These are phyloP conservation scores for Drosophila lini DNA, from an alignment of 1,140 invertebrate species.

Conservation along the genomic window DNA sequence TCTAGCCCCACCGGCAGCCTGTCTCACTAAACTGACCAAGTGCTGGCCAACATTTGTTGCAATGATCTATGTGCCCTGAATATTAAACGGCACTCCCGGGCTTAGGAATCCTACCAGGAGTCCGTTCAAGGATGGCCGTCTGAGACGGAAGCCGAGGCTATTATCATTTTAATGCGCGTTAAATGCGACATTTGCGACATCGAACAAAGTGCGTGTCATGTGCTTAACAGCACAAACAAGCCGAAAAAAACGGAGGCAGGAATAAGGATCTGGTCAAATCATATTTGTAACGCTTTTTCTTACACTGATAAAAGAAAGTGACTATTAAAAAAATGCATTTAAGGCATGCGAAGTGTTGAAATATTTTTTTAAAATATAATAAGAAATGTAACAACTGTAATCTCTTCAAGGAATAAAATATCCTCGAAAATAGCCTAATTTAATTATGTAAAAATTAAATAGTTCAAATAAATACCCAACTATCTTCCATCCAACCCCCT, in stretches of 20 bases:
- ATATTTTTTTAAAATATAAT: not conserved
- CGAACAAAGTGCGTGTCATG: constrained; percentile 81
- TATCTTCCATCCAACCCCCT: not conserved
- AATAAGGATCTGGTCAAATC: constrained; percentile 52
- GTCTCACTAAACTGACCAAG: constrained; percentile 38
- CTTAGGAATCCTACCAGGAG: constrained; percentile 18
- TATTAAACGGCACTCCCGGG: constrained; percentile 66
- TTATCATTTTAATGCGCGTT: constrained; percentile 84
- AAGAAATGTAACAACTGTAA: not conserved
- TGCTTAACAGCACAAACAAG: constrained; percentile 61
- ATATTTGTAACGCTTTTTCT: constrained; percentile 71
- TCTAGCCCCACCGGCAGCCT: constrained; percentile 2
- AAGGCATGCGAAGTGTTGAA: not conserved
- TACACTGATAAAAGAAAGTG: constrained; percentile 10
- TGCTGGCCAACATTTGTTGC: constrained; percentile 76
- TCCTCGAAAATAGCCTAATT: accelerated
- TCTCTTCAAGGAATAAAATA: not conserved
- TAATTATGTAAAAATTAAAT: not conserved
- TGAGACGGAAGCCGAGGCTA: constrained; percentile 28
- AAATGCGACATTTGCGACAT: constrained; percentile 80
- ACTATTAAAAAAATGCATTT: not conserved
- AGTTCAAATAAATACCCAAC: no score
- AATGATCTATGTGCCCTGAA: constrained; percentile 83
- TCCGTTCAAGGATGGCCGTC: constrained; percentile 4
- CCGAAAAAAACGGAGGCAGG: constrained; percentile 26